Percentiles rank a stretch among this genome's conserved stretches.
phyloP scores from a whole-genome alignment of 2,113 vertebrate species.

The Sclerurus mexicanus region DNA sequence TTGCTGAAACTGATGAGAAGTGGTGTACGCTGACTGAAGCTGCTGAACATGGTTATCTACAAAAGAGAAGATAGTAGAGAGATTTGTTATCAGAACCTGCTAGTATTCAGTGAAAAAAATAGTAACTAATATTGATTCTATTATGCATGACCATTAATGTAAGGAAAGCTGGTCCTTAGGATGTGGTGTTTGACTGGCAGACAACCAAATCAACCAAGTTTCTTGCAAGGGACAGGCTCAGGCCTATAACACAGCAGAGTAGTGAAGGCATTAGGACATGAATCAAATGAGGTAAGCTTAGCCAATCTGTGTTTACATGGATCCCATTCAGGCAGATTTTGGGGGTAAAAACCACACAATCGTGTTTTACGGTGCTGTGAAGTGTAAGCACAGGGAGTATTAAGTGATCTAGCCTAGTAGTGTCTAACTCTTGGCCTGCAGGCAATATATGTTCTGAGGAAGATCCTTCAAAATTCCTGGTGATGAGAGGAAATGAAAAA shows the following conservation, averaged over 20 bases:
- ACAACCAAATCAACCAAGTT: background rate
- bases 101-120: background rate
- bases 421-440: background rate
- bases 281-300: background rate
- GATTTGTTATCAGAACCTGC: background rate
- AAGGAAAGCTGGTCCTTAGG: background rate
- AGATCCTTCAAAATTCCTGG: background rate
- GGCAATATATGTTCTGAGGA: background rate
- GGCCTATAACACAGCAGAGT: background rate
- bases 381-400: background rate
- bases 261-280: background rate
- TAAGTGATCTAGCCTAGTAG: background rate
- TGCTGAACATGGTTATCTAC: slow-evolving; percentile 87
- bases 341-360: background rate
- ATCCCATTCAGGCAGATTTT: background rate
- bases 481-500: background rate
- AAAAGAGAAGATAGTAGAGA: slow-evolving; percentile 41
- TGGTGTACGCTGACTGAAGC: slow-evolving; percentile 87
- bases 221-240: background rate
- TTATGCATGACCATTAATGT: background rate
- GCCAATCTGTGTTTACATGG: background rate
- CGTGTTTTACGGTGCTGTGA: background rate
- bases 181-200: background rate
- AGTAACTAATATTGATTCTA: background rate
- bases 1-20: slow-evolving; percentile 94